phyloP scores from a whole-genome alignment of 64 coral and sea anemone species.

The Orbicella faveolata region DNA sequence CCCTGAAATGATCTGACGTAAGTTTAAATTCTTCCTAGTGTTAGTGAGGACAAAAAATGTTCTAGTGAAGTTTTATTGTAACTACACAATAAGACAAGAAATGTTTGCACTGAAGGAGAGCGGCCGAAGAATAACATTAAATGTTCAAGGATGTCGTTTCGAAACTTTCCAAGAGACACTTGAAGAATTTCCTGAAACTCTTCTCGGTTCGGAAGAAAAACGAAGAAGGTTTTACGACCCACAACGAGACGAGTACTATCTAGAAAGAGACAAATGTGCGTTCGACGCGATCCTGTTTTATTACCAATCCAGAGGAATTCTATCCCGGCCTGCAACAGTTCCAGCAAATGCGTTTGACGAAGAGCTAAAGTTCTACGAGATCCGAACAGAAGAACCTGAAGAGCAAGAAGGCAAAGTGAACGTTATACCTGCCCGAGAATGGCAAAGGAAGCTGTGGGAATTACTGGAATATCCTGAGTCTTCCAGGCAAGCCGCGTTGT shows the following conservation, averaged over 20 bases:
- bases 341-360: constrained; percentile 49
- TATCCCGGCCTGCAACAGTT: constrained; percentile 69
- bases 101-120: constrained; percentile 2
- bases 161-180: constrained; percentile 85
- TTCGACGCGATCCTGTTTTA: constrained; percentile 89
- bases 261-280: constrained; percentile 69
- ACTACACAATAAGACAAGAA: background rate
- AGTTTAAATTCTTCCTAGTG: background rate
- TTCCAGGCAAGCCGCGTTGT: constrained; percentile 40
- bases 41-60: background rate
- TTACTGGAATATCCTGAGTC: constrained; percentile 74
- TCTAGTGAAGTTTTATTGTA: background rate
- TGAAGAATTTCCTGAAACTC: constrained; percentile 73
- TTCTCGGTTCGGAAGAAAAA: constrained; percentile 70
- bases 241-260: constrained; percentile 58
- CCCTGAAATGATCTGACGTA: background rate
- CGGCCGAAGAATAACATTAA: constrained; percentile 66
- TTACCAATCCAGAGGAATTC: constrained; percentile 87
- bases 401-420: background rate
- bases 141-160: constrained; percentile 77
- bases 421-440: constrained; percentile 26
- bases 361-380: constrained; percentile 74
- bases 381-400: constrained; percentile 24
- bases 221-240: constrained; percentile 63
- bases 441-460: constrained; percentile 60